phyloP scores from a whole-genome alignment of 2,888 invertebrate species.

The Drosophila birchii region DNA sequence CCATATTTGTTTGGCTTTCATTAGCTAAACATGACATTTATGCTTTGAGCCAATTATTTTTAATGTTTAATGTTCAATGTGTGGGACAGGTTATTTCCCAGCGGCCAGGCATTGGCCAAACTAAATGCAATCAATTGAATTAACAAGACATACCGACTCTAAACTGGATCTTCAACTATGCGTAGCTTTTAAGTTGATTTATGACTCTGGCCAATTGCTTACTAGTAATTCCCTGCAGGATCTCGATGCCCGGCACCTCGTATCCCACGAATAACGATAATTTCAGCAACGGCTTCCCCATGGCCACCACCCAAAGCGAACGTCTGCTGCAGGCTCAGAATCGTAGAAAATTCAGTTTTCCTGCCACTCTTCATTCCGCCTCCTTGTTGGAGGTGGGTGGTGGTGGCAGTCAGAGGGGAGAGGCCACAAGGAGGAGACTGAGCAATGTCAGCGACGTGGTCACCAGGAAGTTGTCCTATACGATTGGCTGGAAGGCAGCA shows the following conservation, averaged over 20 bases:
- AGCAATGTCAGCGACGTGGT: slow-evolving; percentile 91
- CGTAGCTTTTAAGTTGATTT: slow-evolving; percentile 21
- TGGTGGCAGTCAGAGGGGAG: slow-evolving; percentile 58
- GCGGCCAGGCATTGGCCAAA: slow-evolving; percentile 52
- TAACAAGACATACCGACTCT: slow-evolving; percentile 56
- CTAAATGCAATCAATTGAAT: slow-evolving; percentile 72
- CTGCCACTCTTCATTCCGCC: slow-evolving; percentile 85
- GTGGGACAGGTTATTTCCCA: slow-evolving; percentile 45
- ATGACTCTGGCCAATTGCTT: slow-evolving; percentile 38
- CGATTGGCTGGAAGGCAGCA: slow-evolving; percentile 89
- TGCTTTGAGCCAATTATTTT: slow-evolving; percentile 69
- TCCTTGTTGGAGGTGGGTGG: slow-evolving; percentile 78
- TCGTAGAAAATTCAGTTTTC: slow-evolving; percentile 87
- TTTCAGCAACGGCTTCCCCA: slow-evolving; percentile 77
- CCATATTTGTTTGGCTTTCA: slow-evolving; percentile 23
- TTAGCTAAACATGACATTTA: slow-evolving; percentile 63
- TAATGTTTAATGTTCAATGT: slow-evolving; percentile 53
- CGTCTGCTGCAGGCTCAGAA: slow-evolving; percentile 79
- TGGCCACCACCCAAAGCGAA: slow-evolving; percentile 75
- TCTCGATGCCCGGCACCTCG: slow-evolving; percentile 75
- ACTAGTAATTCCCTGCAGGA: slow-evolving; percentile 37
- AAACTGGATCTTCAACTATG: slow-evolving; percentile 42
- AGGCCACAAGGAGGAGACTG: slow-evolving; percentile 87
- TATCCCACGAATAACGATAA: slow-evolving; percentile 79
- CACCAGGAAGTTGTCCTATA: slow-evolving; percentile 91